Base-by-base conservation (phyloP, 2,797 vertebrate genomes). In the Alfaro cultratus region DNA sequence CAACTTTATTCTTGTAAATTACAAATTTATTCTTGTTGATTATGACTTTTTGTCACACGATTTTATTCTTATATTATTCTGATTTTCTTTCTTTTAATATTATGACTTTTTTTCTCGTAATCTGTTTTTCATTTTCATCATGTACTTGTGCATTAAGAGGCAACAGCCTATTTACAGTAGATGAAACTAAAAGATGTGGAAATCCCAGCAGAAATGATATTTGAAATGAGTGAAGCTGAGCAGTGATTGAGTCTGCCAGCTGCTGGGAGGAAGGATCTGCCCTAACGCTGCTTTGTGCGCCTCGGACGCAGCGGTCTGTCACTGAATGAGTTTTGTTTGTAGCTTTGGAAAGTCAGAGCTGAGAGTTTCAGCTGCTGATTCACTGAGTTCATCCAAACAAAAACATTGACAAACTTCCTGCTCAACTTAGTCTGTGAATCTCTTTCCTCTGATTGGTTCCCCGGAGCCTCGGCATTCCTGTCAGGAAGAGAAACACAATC, bases 401-500 rank as follows among this genome's bases (percentile, higher is more conserved):
- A 70, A 12, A 4, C 68, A 71, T 70, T n/a, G 15, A n/a, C 15
- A 43, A 70, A 4, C 18, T 26, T 70, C 39, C 39, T 39, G 36
- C 29, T 45, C n/a, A 21, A 7, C 76, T 34, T 46, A 46, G 29
- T 55, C 47, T 73, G 23, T 82, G 49, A 62, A 78, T 77, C 9
- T 75, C 74, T 74, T 4, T 68, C 18, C n/a, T 81, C 67, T 49
- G 73, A 16, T 73, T 45, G 21, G 34, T 26, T 72, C 11, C 6
- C 34, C 62, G 80, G 81, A 76, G 84, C 74, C 53, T 10, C 55
- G 75, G 74, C 68, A 43, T 82, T 60, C 74, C 75, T 57, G 23
- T 31, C 79, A 84, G 91, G 91, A 88, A 93, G 71, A 31, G n/a
- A 55, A 78, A 76, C 81, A 91, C 89, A 92, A 91, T 85, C 76